phyloP scores from a whole-genome alignment of 2,888 invertebrate species.

The Chrysopilus asiliformis region DNA sequence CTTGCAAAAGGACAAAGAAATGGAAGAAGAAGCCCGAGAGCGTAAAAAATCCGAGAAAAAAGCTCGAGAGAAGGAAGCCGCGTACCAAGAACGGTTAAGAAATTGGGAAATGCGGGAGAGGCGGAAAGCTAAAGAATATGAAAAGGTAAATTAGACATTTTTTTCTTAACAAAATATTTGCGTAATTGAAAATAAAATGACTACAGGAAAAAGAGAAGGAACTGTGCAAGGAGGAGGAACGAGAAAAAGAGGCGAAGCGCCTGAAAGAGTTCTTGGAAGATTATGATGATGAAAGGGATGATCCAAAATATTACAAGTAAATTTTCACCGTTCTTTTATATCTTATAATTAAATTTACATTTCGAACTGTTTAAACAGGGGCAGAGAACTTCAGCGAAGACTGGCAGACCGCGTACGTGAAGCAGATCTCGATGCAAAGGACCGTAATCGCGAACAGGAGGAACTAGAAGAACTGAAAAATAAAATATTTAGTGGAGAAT shows the following conservation, averaged over 20 bases:
- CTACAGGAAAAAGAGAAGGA: conserved; percentile 63
- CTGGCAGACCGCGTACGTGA: conserved; percentile 86
- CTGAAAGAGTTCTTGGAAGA: conserved; percentile 97
- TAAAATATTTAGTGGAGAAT: conserved; percentile 56
- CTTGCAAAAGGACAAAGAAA: conserved; percentile 60
- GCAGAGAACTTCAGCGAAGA: conserved; percentile 80
- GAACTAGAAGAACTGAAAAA: conserved; percentile 74
- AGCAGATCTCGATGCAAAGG: conserved; percentile 80
- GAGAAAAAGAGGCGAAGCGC: conserved; percentile 81
- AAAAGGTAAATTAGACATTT: conserved; percentile 37
- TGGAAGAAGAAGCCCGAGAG: conserved; percentile 87
- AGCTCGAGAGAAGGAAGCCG: conserved; percentile 87
- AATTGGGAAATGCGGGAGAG: conserved; percentile 83
- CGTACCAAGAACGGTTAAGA: conserved; percentile 76
- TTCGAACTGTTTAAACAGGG: too few relatives aligned
- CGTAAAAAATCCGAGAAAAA: conserved; percentile 80
- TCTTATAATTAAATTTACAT: background rate
- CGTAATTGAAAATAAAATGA: conserved; percentile 6
- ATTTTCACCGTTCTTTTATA: background rate
- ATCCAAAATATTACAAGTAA: conserved; percentile 85
- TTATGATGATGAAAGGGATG: conserved; percentile 96
- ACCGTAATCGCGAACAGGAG: conserved; percentile 76
- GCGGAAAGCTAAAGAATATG: conserved; percentile 81
- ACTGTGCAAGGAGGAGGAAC: conserved; percentile 69
- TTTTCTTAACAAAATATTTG: background rate